Base-by-base conservation (phyloP, 2,888 invertebrate species). In the Sussaba pulchella region DNA sequence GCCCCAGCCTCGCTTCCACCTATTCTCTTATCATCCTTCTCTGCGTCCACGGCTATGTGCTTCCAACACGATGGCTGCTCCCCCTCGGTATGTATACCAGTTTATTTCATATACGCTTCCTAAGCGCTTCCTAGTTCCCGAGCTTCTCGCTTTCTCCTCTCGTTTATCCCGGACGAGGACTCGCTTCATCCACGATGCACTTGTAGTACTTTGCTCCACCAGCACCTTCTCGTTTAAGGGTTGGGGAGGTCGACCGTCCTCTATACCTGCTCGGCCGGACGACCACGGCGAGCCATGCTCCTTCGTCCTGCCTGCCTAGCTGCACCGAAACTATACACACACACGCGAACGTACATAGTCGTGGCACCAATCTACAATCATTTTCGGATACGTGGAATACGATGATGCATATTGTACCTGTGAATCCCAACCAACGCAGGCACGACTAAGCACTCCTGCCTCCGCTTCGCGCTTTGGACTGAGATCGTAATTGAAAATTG, bases 401-500 rank as follows among this genome's bases (percentile, higher is more conserved):
- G 54, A 54, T 31, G 54, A 54, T 54, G 54, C 54, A 54, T 54
- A 24, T 31, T n/a, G 10, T 24, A 26, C 26, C 31, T 14, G 54
- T 10, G 52, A 52, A 19, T 52, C 17, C 17, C 24, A 21, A 24
- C 52, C 24, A 21, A 50, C 50, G 52, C 52, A 52, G 21, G 12
- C 52, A 24, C 21, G n/a, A 3, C 14, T 17, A 45, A 45, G 17
- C 17, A 45, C 45, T 45, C 17, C 47, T 21, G 9, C 47, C 47
- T 19, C 47, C 52, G 12, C n/a, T 26, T 24, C n/a, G n/a, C 52
- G n/a, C 24, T 47, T 47, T 47, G 24, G 6, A 14, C n/a, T 54
- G 70, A 66, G 88, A 88, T 88, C 90, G 90, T 93, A 93, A 93
- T 93, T 93, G 93, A 93, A 93, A 92, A 92, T 92, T 93, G 92